Percentiles rank a stretch among this genome's conserved stretches.
Evolutionary conservation across 2,113 vertebrate genomes (phyloP).

Genomic region (Boulengeromyrus knoepffleri): DNA sequence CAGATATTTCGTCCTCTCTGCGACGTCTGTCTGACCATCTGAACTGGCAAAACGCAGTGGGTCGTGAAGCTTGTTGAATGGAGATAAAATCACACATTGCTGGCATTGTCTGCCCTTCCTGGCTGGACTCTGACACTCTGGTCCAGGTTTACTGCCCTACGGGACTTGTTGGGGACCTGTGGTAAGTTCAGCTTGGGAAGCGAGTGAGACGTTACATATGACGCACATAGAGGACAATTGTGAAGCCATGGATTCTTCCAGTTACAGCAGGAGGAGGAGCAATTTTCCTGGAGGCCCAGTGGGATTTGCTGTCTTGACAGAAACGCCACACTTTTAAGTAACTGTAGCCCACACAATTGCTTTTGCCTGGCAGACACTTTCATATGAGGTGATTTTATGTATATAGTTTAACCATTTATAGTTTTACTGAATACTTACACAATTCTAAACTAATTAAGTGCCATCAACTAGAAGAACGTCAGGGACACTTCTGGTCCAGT

Average conservation of each 20-base stretch:
- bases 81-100: not conserved
- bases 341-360: not conserved
- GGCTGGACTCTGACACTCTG: not conserved
- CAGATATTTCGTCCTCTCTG: not conserved
- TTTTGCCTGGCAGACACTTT: not conserved
- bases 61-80: not conserved
- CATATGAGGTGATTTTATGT: not conserved
- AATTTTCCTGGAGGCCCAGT: not conserved
- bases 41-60: not conserved
- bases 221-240: not conserved
- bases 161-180: not conserved
- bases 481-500: not conserved
- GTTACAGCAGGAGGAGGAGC: not conserved
- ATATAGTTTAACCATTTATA: not conserved
- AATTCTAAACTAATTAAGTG: not conserved
- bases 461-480: not conserved
- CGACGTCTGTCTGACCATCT: not conserved
- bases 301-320: not conserved
- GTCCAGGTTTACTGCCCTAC: not conserved
- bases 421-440: not conserved
- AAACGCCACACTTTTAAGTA: not conserved
- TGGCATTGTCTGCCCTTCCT: not conserved
- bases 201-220: not conserved
- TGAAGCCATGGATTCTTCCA: not conserved
- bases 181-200: conserved; percentile 8